Evolutionary conservation across 2,797 vertebrate species (phyloP).

Genomic region (Crocodylus rhombifer): DNA sequence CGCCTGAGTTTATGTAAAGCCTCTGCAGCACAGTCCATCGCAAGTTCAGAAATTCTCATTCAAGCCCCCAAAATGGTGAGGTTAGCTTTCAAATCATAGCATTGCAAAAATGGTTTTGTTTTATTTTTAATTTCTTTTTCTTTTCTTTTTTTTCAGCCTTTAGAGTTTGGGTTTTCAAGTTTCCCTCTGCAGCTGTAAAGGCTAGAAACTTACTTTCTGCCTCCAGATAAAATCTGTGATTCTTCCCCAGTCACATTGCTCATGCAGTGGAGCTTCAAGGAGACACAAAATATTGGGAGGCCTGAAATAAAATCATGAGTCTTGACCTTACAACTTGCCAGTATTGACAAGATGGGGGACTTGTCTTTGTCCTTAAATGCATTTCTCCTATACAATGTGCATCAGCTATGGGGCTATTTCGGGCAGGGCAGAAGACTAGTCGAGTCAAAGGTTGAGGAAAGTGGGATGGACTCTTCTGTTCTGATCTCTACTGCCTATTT

Average conservation of each 20-base stretch:
- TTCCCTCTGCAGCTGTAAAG: neutral
- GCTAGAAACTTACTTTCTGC: neutral
- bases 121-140: neutral
- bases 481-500: neutral
- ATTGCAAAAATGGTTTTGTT: neutral
- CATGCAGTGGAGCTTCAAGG: neutral
- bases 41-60: neutral
- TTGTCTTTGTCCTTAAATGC: neutral
- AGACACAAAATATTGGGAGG: neutral
- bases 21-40: neutral
- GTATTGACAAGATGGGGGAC: neutral
- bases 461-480: neutral
- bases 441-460: neutral
- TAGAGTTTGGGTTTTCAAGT: neutral
- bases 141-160: neutral
- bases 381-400: too few relatives aligned
- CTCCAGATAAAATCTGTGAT: neutral
- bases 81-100: neutral
- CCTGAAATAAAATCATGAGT: neutral
- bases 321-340: neutral
- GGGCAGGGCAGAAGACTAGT: neutral
- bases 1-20: neutral
- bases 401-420: neutral
- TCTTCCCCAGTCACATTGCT: neutral
- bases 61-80: neutral